Evolutionary conservation across 1,140 invertebrate genomes (phyloP), one percentile per base, ranked within the genome.

Genomic region (Drosophila oshimai): DNA sequence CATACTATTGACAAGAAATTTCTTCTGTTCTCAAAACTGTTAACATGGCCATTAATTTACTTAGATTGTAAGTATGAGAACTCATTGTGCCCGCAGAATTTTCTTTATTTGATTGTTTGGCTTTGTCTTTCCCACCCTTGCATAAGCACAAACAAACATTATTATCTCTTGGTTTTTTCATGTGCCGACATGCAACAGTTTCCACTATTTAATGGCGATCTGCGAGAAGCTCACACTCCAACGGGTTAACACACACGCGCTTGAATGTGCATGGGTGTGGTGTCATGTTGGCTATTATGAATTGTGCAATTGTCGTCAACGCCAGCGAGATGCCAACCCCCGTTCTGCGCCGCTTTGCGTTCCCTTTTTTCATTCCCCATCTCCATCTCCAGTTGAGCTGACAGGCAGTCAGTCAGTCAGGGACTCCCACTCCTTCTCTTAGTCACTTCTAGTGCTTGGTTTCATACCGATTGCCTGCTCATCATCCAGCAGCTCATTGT

Each of bases 251-350:
- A 74, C 71, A 57, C 44, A 12, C 6, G 39, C 44, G 33, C 39
- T 12, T 6, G n/a, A 18, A 18, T 65, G 42, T 49, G 33, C n/a
- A 17, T 37, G 18, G 26, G 57, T 46, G 41, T 15, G 54, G 55
- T 75, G 80, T 74, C 71, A 74, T 75, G 71, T 80, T 86, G 68
- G 76, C 81, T 80, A 86, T 86, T 86, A 86, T 87, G 81, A 86
- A 86, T 86, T 86, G 80, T 87, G 76, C 80, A 86, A 86, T 86
- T 86, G 80, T 86, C 76, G 76, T 86, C 81, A 73, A 76, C 75
- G 72, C 80, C 76, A 87, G 58, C 71, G 64, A 71, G 55, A 44
- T 41, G 69, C 37, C 50, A 60, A 15, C 31, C 49, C 28, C 47
- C 34, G 54, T 62, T 62, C 41, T 18, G n/a, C 28, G 17, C 22